phyloP scores from a whole-genome alignment of 2,888 invertebrate species.

The Nephrotoma appendiculata region DNA sequence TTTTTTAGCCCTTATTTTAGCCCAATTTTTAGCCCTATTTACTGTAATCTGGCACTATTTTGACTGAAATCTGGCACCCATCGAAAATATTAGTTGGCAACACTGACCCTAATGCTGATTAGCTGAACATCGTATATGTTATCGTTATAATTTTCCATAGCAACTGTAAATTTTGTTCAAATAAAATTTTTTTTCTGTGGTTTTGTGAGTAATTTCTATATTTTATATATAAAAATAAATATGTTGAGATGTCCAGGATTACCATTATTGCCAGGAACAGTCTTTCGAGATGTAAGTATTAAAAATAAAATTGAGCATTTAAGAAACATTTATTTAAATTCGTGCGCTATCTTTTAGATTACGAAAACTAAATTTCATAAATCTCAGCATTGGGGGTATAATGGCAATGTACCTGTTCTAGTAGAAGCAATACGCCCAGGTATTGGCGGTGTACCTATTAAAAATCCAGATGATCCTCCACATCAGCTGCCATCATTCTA shows the following conservation, averaged over 20 bases:
- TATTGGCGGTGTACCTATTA: conserved; percentile 39
- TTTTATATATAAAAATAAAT: conserved; percentile 10
- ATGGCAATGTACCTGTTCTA: conserved; percentile 43
- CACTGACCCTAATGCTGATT: not conserved
- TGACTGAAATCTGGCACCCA: no score
- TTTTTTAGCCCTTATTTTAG: no score
- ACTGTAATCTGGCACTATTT: no score
- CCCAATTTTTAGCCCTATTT: no score
- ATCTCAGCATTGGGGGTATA: conserved; percentile 44
- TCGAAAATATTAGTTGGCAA: no score
- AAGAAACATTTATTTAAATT: conserved; percentile 5
- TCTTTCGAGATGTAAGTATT: conserved; percentile 47
- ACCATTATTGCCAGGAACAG: conserved; percentile 60
- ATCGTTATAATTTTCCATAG: not conserved
- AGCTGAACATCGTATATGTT: not conserved
- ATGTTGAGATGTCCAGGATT: conserved; percentile 48
- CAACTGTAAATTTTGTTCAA: not conserved
- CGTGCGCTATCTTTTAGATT: conserved; percentile 32
- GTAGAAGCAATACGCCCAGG: conserved; percentile 45
- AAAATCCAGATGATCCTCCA: conserved; percentile 33
- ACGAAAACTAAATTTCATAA: conserved; percentile 47
- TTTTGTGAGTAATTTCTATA: not conserved
- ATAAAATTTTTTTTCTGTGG: not conserved
- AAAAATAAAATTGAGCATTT: not conserved
- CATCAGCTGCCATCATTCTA: conserved; percentile 53